A percentile compares a stretch with the other conserved stretches of the same genome.
These are phyloP conservation scores for Triops cancriformis DNA, from an alignment of 1,140 invertebrate species.

Conservation along the genomic window DNA sequence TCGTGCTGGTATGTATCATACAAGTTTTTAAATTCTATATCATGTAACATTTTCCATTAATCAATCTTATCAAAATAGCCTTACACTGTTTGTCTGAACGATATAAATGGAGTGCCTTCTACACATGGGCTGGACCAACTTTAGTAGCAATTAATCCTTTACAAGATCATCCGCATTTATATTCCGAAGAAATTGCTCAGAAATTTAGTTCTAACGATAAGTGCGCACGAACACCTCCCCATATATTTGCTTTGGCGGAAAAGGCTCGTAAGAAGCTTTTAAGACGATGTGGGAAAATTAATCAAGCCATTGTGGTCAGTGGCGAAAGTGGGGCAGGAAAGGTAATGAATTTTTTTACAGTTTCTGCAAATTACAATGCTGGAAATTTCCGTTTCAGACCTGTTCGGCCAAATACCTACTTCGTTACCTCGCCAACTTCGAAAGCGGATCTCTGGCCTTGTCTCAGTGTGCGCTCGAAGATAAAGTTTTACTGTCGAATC, in stretches of 20 bases:
- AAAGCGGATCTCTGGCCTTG: conserved; percentile 4
- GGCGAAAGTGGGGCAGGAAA: conserved; percentile 44
- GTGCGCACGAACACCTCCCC: background rate
- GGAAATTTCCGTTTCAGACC: conserved; percentile 27
- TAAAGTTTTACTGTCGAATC: conserved; percentile 38
- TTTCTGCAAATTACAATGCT: too few relatives aligned
- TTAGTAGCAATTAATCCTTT: conserved; percentile 38
- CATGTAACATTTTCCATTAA: background rate
- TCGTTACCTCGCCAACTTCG: conserved; percentile 37
- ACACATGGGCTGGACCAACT: conserved; percentile 40
- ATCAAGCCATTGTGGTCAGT: conserved; percentile 40
- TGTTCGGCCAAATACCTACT: conserved; percentile 41
- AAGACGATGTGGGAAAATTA: conserved; percentile 34
- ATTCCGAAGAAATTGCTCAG: conserved; percentile 19
- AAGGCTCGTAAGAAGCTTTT: conserved; percentile 30
- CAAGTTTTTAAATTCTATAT: background rate
- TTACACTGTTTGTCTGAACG: conserved; percentile 20
- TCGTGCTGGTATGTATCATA: background rate
- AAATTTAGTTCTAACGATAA: conserved; percentile 17
- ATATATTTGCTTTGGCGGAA: conserved; percentile 28
- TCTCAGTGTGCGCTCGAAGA: conserved; percentile 19
- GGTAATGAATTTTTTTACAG: conserved; percentile 31
- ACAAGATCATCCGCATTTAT: conserved; percentile 29
- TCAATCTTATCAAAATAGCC: conserved; percentile 15
- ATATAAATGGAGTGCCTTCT: conserved; percentile 29